Percentiles rank a stretch among this genome's conserved stretches.
These are phyloP conservation scores for Panopea generosa DNA, from an alignment of 2,888 invertebrate species.

Conservation along the genomic window DNA sequence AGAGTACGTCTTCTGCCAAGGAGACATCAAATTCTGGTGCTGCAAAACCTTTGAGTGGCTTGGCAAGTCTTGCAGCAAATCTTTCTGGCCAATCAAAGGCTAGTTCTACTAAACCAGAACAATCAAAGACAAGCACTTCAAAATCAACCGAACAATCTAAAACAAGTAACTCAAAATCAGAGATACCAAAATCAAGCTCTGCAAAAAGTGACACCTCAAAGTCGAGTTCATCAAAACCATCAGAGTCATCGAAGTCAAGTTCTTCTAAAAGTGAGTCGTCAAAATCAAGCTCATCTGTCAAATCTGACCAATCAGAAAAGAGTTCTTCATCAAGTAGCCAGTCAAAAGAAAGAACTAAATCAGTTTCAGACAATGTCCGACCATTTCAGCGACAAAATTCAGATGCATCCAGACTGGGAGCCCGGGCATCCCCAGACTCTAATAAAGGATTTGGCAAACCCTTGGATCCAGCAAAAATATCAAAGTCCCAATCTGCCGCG, in stretches of 20 bases:
- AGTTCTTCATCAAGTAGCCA: constrained; percentile 22
- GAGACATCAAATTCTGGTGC: constrained; percentile 54
- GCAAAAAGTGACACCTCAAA: constrained; percentile 51
- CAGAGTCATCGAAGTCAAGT: constrained; percentile 36
- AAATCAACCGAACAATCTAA: constrained; percentile 59
- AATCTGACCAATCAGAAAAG: constrained; percentile 20
- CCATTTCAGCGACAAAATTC: constrained; percentile 43
- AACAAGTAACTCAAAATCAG: constrained; percentile 33
- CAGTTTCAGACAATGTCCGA: constrained; percentile 19
- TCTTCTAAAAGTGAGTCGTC: constrained; percentile 12
- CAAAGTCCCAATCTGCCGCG: constrained; percentile 46
- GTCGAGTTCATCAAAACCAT: constrained; percentile 38
- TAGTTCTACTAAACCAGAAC: constrained; percentile 41
- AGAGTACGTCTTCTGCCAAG: constrained; percentile 53
- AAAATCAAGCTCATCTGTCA: constrained; percentile 38
- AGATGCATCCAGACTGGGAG: constrained; percentile 33
- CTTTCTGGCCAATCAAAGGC: constrained; percentile 76
- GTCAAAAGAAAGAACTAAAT: constrained; percentile 25
- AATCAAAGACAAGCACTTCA: constrained; percentile 43
- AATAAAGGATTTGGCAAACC: constrained; percentile 29
- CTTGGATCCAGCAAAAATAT: constrained; percentile 17
- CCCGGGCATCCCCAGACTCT: constrained; percentile 33
- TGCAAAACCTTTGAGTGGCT: constrained; percentile 82
- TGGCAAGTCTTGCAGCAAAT: constrained; percentile 84
- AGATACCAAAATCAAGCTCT: constrained; percentile 24